A percentile compares a stretch with the other conserved stretches of the same genome.
These are phyloP conservation scores for Scaptomyza caliginosa DNA, from an alignment of 2,888 invertebrate species.

Conservation along the genomic window DNA sequence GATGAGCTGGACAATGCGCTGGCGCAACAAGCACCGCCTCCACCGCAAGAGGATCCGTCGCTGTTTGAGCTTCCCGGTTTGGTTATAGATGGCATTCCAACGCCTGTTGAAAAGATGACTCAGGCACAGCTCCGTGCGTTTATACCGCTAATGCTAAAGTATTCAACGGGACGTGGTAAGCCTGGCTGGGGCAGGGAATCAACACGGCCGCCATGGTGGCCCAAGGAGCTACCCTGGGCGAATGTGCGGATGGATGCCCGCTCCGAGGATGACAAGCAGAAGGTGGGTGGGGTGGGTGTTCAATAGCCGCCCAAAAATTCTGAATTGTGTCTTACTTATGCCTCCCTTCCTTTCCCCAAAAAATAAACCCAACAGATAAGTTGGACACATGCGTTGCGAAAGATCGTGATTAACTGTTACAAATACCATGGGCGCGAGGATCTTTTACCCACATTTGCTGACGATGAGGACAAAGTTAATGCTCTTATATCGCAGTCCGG, in stretches of 20 bases:
- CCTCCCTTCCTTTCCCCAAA: constrained; percentile 1
- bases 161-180: constrained; percentile 97
- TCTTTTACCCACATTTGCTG: constrained; percentile 95
- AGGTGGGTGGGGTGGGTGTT: constrained; percentile 86
- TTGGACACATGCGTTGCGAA: constrained; percentile 98
- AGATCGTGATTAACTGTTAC: constrained; percentile 99
- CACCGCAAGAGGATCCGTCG: constrained; percentile 92
- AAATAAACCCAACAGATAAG: constrained; percentile 89
- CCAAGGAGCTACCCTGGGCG: constrained; percentile 98
- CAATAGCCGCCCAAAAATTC: constrained; percentile 44
- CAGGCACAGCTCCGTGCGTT: constrained; percentile 98
- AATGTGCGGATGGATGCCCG: constrained; percentile 99
- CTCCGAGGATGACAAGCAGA: constrained; percentile 97
- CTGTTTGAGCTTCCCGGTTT: constrained; percentile 97
- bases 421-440: constrained; percentile 98
- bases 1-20: constrained; percentile 96
- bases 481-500: constrained; percentile 85
- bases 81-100: constrained; percentile 98
- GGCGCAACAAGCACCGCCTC: constrained; percentile 95
- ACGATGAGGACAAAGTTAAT: constrained; percentile 93
- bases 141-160: constrained; percentile 98
- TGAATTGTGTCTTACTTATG: constrained; percentile 41
- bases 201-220: constrained; percentile 99
- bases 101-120: constrained; percentile 99
- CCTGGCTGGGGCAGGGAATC: constrained; percentile 99